These are phyloP conservation scores for Pionites leucogaster DNA, from an alignment of 2,113 vertebrate species.

Conservation along the genomic window DNA sequence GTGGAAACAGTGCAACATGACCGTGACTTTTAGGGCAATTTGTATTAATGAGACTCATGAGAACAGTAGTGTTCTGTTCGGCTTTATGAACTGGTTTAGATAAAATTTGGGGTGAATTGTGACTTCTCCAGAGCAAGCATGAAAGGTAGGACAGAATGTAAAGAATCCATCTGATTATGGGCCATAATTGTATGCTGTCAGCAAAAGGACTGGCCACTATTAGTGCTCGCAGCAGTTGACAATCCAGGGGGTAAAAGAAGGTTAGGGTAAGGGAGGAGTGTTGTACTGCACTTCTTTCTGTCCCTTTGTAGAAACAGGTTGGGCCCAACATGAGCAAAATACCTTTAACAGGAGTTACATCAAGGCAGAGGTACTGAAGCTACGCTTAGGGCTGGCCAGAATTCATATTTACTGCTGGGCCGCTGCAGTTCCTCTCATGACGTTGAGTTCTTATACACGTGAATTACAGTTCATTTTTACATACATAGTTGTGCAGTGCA, in stretches of 20 bases:
- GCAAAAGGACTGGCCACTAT: background rate
- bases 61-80: conserved; percentile 19
- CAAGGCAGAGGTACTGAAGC: background rate
- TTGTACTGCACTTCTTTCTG: background rate
- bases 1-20: background rate
- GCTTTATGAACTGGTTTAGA: background rate
- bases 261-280: background rate
- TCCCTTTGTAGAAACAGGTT: background rate
- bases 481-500: background rate
- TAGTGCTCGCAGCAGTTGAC: background rate
- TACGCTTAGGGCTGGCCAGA: background rate
- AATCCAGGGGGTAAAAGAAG: background rate
- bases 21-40: background rate
- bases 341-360: background rate
- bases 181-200: background rate
- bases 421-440: background rate
- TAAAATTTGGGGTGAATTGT: background rate
- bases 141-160: background rate
- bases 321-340: background rate
- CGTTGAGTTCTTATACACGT: background rate
- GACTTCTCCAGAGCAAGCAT: background rate
- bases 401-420: background rate
- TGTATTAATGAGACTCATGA: conserved; percentile 7
- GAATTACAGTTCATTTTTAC: background rate
- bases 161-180: background rate